A percentile compares a stretch with the other conserved stretches of the same genome.
Conservation (phyloP, 2,888 invertebrate species). For the Temnothorax ravouxi region DNA sequence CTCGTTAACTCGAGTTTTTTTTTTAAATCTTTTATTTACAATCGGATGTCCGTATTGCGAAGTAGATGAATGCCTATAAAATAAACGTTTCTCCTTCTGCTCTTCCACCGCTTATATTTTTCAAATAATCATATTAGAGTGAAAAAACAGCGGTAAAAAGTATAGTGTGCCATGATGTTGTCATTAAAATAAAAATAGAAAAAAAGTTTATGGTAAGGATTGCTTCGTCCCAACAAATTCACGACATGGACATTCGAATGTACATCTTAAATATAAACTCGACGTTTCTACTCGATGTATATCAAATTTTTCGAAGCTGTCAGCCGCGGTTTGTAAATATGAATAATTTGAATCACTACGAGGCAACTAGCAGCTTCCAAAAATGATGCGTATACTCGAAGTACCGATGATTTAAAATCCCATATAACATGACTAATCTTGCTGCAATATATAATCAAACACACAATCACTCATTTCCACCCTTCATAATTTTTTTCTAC, state of each 20-base stretch:
- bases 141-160: not conserved
- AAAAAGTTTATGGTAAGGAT: not conserved
- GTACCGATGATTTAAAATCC: slow-evolving; percentile 3
- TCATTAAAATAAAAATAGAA: not conserved
- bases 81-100: not conserved
- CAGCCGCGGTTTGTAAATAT: slow-evolving; percentile 21
- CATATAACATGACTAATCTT: slow-evolving; percentile 12
- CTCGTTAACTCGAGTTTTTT: not conserved
- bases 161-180: not conserved
- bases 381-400: slow-evolving; percentile 23
- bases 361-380: slow-evolving; percentile 11
- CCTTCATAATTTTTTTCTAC: slow-evolving; percentile 1
- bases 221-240: not conserved
- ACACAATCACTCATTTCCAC: slow-evolving; percentile 15
- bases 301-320: slow-evolving; percentile 23
- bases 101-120: not conserved
- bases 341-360: slow-evolving; percentile 38
- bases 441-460: not conserved
- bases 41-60: slow-evolving; percentile 7
- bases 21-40: slow-evolving; percentile 1
- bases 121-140: not conserved
- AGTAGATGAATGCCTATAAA: slow-evolving; percentile 5
- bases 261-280: not conserved
- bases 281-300: not conserved
- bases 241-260: slow-evolving; percentile 7